A percentile compares a stretch with the other conserved stretches of the same genome.
Evolutionary conservation across 1,140 invertebrate species (phyloP).

Genomic region (Cotesia glomerata): DNA sequence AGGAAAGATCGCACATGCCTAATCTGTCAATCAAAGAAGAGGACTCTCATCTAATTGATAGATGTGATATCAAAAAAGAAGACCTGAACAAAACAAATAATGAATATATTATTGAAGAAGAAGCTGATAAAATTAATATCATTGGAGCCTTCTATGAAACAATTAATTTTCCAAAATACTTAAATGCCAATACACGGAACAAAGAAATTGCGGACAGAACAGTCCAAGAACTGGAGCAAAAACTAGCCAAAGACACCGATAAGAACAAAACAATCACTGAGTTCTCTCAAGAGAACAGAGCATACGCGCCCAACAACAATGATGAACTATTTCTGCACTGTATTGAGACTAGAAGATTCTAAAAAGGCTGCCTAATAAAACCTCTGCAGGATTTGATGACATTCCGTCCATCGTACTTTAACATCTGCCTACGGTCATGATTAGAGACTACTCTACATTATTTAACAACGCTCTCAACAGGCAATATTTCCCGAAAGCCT

Average conservation of each 20-base stretch:
- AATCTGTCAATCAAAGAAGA: neutral
- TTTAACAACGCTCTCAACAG: constrained; percentile 33
- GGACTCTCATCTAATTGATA: neutral
- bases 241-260: too few relatives aligned
- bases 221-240: too few relatives aligned
- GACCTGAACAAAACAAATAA: neutral
- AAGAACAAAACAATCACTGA: too few relatives aligned
- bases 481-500: constrained; percentile 28
- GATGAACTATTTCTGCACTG: neutral
- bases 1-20: neutral
- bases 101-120: neutral
- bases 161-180: constrained; percentile 6
- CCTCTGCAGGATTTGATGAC: constrained; percentile 26
- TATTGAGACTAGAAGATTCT: constrained; percentile 5
- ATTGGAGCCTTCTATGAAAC: constrained; percentile 13
- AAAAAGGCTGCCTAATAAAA: constrained; percentile 27
- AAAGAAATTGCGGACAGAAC: neutral
- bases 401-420: constrained; percentile 30
- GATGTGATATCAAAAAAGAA: neutral
- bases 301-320: too few relatives aligned
- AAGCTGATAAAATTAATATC: neutral
- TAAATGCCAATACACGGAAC: neutral
- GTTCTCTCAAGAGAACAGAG: too few relatives aligned
- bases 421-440: constrained; percentile 16
- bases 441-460: constrained; percentile 1